Evolutionary conservation across 2,888 invertebrate genomes (phyloP).

Genomic region (Cheilosia urbana): DNA sequence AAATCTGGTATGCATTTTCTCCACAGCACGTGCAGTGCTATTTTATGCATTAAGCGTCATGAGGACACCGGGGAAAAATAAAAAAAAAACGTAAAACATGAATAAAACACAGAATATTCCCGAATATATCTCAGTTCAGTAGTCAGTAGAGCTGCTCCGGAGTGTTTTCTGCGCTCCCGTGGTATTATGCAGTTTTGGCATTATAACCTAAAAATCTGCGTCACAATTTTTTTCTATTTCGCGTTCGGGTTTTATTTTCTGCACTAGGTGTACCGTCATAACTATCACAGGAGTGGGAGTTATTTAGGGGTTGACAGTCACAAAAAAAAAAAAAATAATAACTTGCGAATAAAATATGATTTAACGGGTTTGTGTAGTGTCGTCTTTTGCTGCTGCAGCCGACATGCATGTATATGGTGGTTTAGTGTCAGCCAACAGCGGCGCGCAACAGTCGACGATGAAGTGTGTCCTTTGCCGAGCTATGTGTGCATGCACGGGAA

Average conservation of each 20-base stretch:
- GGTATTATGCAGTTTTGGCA: conserved; percentile 50
- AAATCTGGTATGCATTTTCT: conserved; percentile 10
- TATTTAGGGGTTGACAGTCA: conserved; percentile 66
- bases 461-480: conserved; percentile 21
- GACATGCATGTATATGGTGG: conserved; percentile 39
- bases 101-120: conserved; percentile 38
- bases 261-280: not conserved
- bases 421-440: conserved; percentile 49
- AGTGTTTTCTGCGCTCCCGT: conserved; percentile 1
- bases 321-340: conserved; percentile 31
- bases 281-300: conserved; percentile 18
- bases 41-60: conserved; percentile 60
- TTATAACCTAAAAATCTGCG: conserved; percentile 55
- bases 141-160: not conserved
- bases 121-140: not conserved
- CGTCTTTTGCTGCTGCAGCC: conserved; percentile 18
- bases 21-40: conserved; percentile 8
- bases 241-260: conserved; percentile 20
- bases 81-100: conserved; percentile 35
- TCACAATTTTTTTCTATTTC: conserved; percentile 43
- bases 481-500: not conserved
- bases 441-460: conserved; percentile 38
- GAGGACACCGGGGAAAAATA: conserved; percentile 18
- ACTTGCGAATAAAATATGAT: conserved; percentile 51
- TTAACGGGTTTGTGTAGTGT: conserved; percentile 47